Evolutionary conservation across 2,888 invertebrate species (phyloP).

Genomic region (Perithous albicinctus): DNA sequence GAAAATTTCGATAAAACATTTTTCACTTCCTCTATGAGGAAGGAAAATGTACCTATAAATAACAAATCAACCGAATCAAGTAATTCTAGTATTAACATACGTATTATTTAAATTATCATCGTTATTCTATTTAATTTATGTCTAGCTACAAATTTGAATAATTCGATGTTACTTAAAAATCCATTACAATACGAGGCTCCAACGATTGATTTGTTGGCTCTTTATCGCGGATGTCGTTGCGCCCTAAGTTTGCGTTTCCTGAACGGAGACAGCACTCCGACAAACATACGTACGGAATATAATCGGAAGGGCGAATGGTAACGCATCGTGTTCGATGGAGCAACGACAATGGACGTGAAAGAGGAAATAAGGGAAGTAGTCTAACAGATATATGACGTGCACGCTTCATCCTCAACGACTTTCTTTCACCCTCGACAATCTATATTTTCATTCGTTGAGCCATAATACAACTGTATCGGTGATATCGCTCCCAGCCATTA

Average conservation of each 20-base stretch:
- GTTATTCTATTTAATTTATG: not conserved
- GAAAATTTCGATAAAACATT: too few relatives aligned
- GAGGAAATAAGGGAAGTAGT: conserved; percentile 72
- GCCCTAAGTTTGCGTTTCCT: conserved; percentile 81
- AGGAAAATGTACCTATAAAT: not conserved
- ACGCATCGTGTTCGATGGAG: conserved; percentile 56
- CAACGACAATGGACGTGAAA: conserved; percentile 67
- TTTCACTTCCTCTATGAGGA: too few relatives aligned
- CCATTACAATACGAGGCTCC: conserved; percentile 34
- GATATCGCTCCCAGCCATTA: conserved; percentile 26
- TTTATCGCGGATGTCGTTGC: conserved; percentile 73
- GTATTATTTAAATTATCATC: not conserved
- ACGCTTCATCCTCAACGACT: conserved; percentile 74
- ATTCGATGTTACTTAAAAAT: conserved; percentile 70
- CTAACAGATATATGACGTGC: conserved; percentile 79
- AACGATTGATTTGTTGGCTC: conserved; percentile 73
- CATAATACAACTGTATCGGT: conserved; percentile 2
- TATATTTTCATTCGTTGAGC: not conserved
- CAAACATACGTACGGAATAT: conserved; percentile 51
- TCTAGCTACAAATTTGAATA: too few relatives aligned
- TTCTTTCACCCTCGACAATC: conserved; percentile 25
- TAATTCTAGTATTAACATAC: not conserved
- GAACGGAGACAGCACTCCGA: conserved; percentile 75
- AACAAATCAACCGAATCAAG: not conserved
- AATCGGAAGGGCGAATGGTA: conserved; percentile 53